These are phyloP conservation scores for Poeciliopsis occidentalis DNA, from an alignment of 2,113 vertebrate species.

Conservation along the genomic window DNA sequence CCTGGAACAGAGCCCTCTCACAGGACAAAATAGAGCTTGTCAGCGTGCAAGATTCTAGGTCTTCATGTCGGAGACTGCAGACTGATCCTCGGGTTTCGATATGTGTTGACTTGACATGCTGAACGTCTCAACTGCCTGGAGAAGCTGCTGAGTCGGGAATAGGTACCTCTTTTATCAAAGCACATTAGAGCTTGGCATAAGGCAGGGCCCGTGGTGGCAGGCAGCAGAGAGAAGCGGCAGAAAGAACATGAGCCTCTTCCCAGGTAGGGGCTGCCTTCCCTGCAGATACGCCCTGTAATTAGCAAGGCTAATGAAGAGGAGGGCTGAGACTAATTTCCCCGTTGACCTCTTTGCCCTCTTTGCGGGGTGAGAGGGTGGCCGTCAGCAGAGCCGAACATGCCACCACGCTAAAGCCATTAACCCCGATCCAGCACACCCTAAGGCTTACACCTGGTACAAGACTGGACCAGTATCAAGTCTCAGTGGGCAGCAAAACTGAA, in stretches of 20 bases:
- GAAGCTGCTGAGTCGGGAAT: constrained; percentile 28
- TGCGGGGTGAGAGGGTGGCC: constrained; percentile 55
- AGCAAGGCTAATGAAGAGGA: constrained; percentile 75
- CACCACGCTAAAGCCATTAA: constrained; percentile 67
- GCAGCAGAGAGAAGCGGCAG: constrained; percentile 48
- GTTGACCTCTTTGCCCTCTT: constrained; percentile 59
- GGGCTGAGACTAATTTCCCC: constrained; percentile 69
- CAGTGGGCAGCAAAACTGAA: constrained; percentile 69
- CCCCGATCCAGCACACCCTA: constrained; percentile 65
- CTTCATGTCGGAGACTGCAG: constrained; percentile 43
- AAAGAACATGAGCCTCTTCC: constrained; percentile 30
- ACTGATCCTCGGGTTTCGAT: constrained; percentile 28
- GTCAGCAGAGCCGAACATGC: constrained; percentile 71
- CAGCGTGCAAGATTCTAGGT: constrained; percentile 43
- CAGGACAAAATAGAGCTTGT: constrained; percentile 51
- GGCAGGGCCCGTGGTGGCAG: constrained; percentile 34
- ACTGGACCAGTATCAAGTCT: constrained; percentile 74
- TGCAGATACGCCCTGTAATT: constrained; percentile 69
- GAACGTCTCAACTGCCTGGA: constrained; percentile 33
- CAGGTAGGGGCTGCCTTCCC: constrained; percentile 58
- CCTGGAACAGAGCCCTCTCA: constrained; percentile 58
- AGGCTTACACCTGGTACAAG: constrained; percentile 69
- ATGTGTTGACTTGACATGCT: constrained; percentile 42
- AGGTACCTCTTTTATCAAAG: constrained; percentile 20
- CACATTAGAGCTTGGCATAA: constrained; percentile 30